Evolutionary conservation across 2,888 invertebrate species (phyloP), one percentile per base, ranked within the genome.

Genomic region (Tachystola acroxantha): DNA sequence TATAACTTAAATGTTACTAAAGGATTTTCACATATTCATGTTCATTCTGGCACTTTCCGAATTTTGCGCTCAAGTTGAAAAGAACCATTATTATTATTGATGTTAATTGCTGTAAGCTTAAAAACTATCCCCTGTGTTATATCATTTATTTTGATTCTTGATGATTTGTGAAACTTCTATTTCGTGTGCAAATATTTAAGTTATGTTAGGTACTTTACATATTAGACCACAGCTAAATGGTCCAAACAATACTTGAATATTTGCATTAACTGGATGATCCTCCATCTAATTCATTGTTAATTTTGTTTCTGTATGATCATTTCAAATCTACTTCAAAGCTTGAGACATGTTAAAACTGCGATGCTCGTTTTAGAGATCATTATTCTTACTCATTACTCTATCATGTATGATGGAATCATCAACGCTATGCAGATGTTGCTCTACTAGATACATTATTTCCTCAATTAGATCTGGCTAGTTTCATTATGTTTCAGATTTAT

Each of bases 1-100:
- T n/a, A n/a, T n/a, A n/a, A n/a, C 24, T 24, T 24, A 24, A 9
- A 2, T 6, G 3, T 7, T n/a, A 24, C n/a, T 3, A 24, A 7
- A 6, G 7, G 37, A 34, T 40, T 48, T 37, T 42, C 51, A 57
- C 57, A 42, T 25, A 43, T 36, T 45, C 62, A 60, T 56, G 28
- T 42, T 45, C 58, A 62, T 53, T 39, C 42, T 36, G 48, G 57
- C 64, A 64, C 57, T 26, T 33, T 34, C 20, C 3, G 1, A 25
- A 40, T 46, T 42, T 24, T 40, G 34, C 55, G 52, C 46, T 77
- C 73, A 74, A 79, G 81, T 80, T 79, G 77, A 70, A 77, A 79
- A 70, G 77, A 71, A 60, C 42, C 11, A 25, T 24, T 40, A 40
- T 44, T 46, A 43, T 30, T 42, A 28, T 36, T 44, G 43, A 50